Base-by-base conservation (phyloP, 2,113 vertebrate species). In the Mobula birostris region DNA sequence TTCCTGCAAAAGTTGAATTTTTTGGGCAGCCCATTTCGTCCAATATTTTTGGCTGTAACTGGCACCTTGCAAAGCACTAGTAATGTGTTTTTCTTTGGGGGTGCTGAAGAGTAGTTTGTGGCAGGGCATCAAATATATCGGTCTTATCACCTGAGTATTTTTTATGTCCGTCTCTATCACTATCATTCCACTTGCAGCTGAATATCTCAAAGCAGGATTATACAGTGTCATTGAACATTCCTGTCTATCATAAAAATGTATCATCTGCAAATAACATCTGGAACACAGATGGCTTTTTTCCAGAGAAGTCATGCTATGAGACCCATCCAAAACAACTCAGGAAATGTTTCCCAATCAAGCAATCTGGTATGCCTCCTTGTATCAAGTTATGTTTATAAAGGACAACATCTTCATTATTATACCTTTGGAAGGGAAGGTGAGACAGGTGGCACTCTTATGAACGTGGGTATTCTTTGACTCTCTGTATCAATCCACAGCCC, bases 401-500 rank as follows among this genome's bases (percentile, higher is more conserved):
- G 85, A n/a, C n/a, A 66, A 90, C 15, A 90, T 90, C 58, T 88
- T 90, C 85, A 90, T 66, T 32, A 68, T n/a, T n/a, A 29, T 90
- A 61, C 61, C n/a, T 68, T 7, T 66, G 12, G 61, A 90, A 90
- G 32, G 21, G 9, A 85, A 27, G 56, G 58, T 6, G 7, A 61
- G 24, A 24, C 48, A 61, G 24, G 58, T 58, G 82, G 82, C 82
- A 58, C 40, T 24, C 3, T 5, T 12, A 66, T 88, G 58, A 29
- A 66, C 14, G 63, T 61, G 40, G 15, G 9, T 74, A 74, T 74
- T 74, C 72, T 74, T 24, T 74, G 48, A 27, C 56, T 85, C 21
- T 58, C 58, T 85, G 56, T 27, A 29, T 29, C 21, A 87, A 87
- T 15, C 83, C 27, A 63, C 58, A 87, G 83, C 27, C 29, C n/a